Conservation (phyloP, 2,113 vertebrate species). For the Semicossyphus pulcher region DNA sequence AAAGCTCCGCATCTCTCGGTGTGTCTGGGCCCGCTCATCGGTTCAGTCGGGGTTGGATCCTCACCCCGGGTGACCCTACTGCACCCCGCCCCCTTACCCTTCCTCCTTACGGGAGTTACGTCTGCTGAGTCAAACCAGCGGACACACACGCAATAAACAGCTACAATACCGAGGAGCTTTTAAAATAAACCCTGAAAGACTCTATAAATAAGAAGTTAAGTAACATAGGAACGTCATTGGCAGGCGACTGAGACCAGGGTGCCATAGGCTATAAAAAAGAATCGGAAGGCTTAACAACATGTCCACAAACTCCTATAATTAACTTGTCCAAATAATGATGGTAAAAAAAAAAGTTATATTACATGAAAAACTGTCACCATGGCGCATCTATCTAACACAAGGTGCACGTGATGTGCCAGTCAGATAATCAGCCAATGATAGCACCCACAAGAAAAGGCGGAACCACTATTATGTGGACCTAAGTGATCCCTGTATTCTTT, state of each 20-base stretch:
- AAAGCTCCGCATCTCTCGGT: conserved; percentile 35
- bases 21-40: conserved; percentile 21
- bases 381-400: background rate
- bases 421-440: background rate
- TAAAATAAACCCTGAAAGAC: too few species aligned
- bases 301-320: too few species aligned
- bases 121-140: conserved; percentile 19
- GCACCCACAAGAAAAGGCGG: background rate
- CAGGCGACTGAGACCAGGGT: too few species aligned
- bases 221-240: too few species aligned
- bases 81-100: background rate
- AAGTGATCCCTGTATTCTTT: too few species aligned
- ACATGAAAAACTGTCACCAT: too few species aligned
- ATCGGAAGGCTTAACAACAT: too few species aligned
- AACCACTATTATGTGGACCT: too few species aligned
- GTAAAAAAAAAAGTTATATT: too few species aligned
- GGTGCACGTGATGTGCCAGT: background rate
- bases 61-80: conserved; percentile 63
- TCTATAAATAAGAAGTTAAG: too few species aligned
- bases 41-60: conserved; percentile 61
- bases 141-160: conserved; percentile 9
- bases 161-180: background rate
- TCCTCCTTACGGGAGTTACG: conserved; percentile 2
- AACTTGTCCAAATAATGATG: too few species aligned
- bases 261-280: too few species aligned